These are phyloP conservation scores for Berghia stephanieae DNA, from an alignment of 1,140 invertebrate species.

Conservation along the genomic window DNA sequence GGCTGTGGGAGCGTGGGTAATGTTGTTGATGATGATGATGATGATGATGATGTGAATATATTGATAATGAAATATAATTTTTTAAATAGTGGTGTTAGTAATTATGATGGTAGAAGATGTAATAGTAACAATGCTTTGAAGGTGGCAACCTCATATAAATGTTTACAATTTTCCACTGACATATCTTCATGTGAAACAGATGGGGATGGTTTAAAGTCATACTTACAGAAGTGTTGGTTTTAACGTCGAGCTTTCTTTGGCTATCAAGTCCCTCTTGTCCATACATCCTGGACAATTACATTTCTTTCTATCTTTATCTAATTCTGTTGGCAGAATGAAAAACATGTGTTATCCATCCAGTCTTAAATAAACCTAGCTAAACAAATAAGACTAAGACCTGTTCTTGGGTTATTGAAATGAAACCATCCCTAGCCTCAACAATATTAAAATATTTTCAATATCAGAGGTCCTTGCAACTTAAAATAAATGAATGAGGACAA, in stretches of 20 bases:
- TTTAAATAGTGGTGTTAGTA: background rate
- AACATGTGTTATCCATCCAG: background rate
- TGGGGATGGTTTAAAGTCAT: background rate
- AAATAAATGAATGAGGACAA: too few species aligned
- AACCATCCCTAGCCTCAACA: too few species aligned
- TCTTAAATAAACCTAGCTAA: background rate
- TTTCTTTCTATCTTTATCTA: slow-evolving; percentile 82
- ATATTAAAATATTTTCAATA: too few species aligned
- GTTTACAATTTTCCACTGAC: background rate
- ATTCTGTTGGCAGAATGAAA: background rate
- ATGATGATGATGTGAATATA: too few species aligned
- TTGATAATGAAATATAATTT: too few species aligned
- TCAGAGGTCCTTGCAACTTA: too few species aligned
- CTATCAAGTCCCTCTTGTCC: slow-evolving; percentile 83
- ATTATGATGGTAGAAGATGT: background rate
- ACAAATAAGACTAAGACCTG: background rate
- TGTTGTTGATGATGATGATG: too few species aligned
- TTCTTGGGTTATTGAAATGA: background rate
- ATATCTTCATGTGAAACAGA: background rate
- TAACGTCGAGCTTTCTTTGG: slow-evolving; percentile 54
- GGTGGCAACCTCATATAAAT: background rate
- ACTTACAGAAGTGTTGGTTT: slow-evolving; percentile 37
- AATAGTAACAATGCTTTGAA: too few species aligned
- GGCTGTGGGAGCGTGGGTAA: too few species aligned
- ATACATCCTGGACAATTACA: slow-evolving; percentile 88